phyloP scores from a whole-genome alignment of 1,140 invertebrate species.

The Riptortus pedestris region DNA sequence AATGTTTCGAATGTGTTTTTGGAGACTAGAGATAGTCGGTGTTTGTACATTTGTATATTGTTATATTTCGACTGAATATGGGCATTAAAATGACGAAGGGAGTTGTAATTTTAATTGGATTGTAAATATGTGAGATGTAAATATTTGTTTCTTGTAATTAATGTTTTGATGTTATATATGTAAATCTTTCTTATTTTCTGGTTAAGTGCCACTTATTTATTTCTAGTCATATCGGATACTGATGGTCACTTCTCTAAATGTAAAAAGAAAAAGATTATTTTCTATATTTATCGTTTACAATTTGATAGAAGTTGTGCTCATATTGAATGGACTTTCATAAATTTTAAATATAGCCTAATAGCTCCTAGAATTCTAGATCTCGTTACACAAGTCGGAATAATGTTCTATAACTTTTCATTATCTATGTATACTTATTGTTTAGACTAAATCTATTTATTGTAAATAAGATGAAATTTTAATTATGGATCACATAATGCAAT shows the following conservation, averaged over 20 bases:
- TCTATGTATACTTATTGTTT: neutral
- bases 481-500: neutral
- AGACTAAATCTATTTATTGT: neutral
- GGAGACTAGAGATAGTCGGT: neutral
- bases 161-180: neutral
- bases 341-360: neutral
- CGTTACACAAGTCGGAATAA: no score
- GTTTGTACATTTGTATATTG: constrained; percentile 2
- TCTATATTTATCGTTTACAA: neutral
- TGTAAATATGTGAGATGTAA: constrained; percentile 11
- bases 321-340: neutral
- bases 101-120: constrained; percentile 1
- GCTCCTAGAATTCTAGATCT: constrained; percentile 3
- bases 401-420: neutral
- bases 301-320: constrained; percentile 3
- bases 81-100: neutral
- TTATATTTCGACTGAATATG: constrained; percentile 15
- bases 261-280: neutral
- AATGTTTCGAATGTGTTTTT: neutral
- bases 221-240: constrained; percentile 11
- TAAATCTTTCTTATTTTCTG: neutral
- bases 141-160: constrained; percentile 11
- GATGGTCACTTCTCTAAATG: neutral
- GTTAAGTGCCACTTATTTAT: constrained; percentile 10
- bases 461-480: neutral